Percentiles rank a stretch among this genome's conserved stretches.
Evolutionary conservation across 2,888 invertebrate species (phyloP).

Genomic region (Volucella zonaria): DNA sequence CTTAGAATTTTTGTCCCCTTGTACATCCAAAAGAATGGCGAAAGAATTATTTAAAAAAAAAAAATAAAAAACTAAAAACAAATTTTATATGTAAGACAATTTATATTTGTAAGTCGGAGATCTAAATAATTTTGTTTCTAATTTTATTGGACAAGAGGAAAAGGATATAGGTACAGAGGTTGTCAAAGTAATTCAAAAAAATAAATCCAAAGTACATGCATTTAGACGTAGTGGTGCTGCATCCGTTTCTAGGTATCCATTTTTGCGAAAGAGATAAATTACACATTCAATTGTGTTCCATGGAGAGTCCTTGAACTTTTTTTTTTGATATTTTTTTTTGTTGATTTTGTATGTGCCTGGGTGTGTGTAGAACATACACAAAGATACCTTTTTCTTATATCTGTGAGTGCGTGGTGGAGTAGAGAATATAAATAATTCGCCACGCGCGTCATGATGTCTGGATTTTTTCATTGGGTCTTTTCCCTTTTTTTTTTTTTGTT

Average conservation of each 20-base stretch:
- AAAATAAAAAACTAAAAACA: slow-evolving; percentile 15
- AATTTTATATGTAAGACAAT: slow-evolving; percentile 45
- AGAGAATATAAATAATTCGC: slow-evolving; percentile 7
- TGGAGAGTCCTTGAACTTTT: slow-evolving; percentile 71
- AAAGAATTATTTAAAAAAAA: slow-evolving; percentile 72
- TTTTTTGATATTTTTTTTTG: slow-evolving; percentile 11
- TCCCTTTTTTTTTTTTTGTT: neutral
- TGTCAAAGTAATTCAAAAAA: slow-evolving; percentile 19
- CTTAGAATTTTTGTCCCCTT: slow-evolving; percentile 60
- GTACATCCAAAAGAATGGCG: slow-evolving; percentile 60
- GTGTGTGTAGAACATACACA: slow-evolving; percentile 25
- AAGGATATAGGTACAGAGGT: slow-evolving; percentile 37
- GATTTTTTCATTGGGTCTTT: neutral
- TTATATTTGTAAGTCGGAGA: slow-evolving; percentile 1
- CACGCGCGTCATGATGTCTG: slow-evolving; percentile 66
- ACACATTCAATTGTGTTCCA: slow-evolving; percentile 67
- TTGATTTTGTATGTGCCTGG: slow-evolving; percentile 22
- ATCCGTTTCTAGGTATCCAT: slow-evolving; percentile 22
- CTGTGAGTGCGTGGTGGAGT: slow-evolving; percentile 67
- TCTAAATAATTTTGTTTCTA: slow-evolving; percentile 13
- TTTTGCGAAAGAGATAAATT: slow-evolving; percentile 57
- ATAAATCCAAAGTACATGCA: slow-evolving; percentile 29
- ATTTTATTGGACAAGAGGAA: slow-evolving; percentile 53
- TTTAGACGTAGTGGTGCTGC: slow-evolving; percentile 5
- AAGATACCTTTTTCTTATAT: too few species aligned